phyloP scores from a whole-genome alignment of 2,888 invertebrate genomes.

The Zygothrica quintamaculata region DNA sequence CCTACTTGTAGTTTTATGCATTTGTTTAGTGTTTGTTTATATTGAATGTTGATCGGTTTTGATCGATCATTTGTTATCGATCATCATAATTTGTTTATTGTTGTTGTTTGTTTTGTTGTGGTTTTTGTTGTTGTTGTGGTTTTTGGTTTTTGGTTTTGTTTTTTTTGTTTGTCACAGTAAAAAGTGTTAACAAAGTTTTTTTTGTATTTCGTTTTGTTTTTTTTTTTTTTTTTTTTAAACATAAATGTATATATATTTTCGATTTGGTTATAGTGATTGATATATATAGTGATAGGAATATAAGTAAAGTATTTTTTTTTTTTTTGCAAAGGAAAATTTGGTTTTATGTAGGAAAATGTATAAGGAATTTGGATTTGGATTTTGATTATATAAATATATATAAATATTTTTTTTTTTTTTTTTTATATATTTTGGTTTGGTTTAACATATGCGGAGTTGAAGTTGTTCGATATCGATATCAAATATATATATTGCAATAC shows the following conservation, averaged over 20 bases:
- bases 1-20: constrained; percentile 86
- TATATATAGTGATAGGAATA: background rate
- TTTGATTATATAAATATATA: constrained; percentile 2
- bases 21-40: constrained; percentile 76
- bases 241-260: constrained; percentile 24
- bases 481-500: constrained; percentile 48
- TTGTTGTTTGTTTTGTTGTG: constrained; percentile 32
- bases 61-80: constrained; percentile 26
- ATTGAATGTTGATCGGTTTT: too few species aligned
- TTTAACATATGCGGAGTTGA: too few species aligned
- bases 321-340: too few species aligned
- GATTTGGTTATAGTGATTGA: constrained; percentile 14
- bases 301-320: too few species aligned
- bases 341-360: too few species aligned
- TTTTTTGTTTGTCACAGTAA: too few species aligned
- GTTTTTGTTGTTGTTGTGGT: constrained; percentile 26
- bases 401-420: constrained; percentile 11
- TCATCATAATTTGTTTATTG: constrained; percentile 21
- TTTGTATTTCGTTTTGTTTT: constrained; percentile 1
- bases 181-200: constrained; percentile 35
- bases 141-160: constrained; percentile 36
- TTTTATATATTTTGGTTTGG: constrained; percentile 26
- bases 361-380: too few species aligned
- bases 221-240: constrained; percentile 34
- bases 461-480: constrained; percentile 23